These are phyloP conservation scores for Siniperca scherzeri DNA, from an alignment of 2,797 vertebrate genomes.

Conservation along the genomic window DNA sequence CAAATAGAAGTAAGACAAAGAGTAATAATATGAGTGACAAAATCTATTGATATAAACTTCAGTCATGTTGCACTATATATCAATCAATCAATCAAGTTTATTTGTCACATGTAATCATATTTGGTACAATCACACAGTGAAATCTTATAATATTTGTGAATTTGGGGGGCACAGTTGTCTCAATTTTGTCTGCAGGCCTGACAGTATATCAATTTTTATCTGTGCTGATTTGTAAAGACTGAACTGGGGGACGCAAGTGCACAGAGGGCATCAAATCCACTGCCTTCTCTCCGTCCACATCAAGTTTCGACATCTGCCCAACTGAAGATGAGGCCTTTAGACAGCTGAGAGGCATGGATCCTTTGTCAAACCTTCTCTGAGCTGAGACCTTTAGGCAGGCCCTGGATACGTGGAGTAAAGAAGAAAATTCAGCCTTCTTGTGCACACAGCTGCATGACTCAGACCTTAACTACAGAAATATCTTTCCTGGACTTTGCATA, in stretches of 20 bases:
- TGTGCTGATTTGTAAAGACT: conserved; percentile 50
- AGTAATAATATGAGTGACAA: neutral
- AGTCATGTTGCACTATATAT: neutral
- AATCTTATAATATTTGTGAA: neutral
- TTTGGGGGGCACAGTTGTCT: neutral
- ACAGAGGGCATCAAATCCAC: conserved; percentile 43
- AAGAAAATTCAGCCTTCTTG: conserved; percentile 34
- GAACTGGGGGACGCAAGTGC: conserved; percentile 34
- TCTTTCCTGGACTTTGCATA: conserved; percentile 28
- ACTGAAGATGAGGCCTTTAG: conserved; percentile 57
- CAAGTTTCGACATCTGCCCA: conserved; percentile 58
- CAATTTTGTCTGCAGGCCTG: conserved; percentile 6
- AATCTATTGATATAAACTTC: neutral
- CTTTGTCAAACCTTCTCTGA: conserved; percentile 63
- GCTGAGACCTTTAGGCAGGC: conserved; percentile 57
- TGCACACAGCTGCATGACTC: conserved; percentile 50
- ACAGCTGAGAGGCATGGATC: conserved; percentile 64
- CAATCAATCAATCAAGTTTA: too few species aligned
- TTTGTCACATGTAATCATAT: too few species aligned
- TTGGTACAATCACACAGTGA: too few species aligned
- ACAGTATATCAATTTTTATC: conserved; percentile 24
- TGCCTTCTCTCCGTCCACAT: conserved; percentile 49
- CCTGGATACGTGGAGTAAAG: conserved; percentile 11
- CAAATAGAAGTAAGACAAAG: neutral
- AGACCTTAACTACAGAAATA: conserved; percentile 32